These are phyloP conservation scores for Loripinus fragilis DNA, from an alignment of 2,888 invertebrate species.

Conservation along the genomic window DNA sequence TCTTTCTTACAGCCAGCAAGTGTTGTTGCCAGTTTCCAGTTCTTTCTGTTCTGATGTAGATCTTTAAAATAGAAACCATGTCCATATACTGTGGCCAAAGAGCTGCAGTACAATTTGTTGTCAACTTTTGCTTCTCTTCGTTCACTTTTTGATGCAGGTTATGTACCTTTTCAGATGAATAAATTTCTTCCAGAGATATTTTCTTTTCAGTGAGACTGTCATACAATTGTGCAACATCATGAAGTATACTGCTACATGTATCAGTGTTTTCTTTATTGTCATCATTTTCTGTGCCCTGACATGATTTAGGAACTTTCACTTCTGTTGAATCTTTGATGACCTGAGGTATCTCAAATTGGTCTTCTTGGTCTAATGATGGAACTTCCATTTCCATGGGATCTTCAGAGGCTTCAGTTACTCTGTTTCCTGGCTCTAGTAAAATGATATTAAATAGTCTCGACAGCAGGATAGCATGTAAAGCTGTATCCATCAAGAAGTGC, in stretches of 20 bases:
- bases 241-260: neutral
- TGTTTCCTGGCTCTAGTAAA: too few relatives aligned
- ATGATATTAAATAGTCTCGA: too few relatives aligned
- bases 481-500: too few relatives aligned
- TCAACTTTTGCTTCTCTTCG: neutral
- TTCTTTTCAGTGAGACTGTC: neutral
- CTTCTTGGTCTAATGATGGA: too few relatives aligned
- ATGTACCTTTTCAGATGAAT: neutral
- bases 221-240: neutral
- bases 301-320: too few relatives aligned
- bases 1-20: constrained; percentile 38
- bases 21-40: constrained; percentile 50
- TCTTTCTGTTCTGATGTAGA: constrained; percentile 26
- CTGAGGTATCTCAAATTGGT: too few relatives aligned
- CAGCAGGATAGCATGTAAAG: too few relatives aligned
- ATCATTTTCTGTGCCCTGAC: neutral
- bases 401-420: too few relatives aligned
- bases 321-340: too few relatives aligned
- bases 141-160: neutral
- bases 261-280: neutral
- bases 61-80: constrained; percentile 29
- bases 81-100: constrained; percentile 45
- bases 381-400: too few relatives aligned
- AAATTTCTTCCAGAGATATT: neutral
- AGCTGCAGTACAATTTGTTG: neutral